Conservation (phyloP, 2,888 invertebrate species). For the Ormia ochracea region DNA sequence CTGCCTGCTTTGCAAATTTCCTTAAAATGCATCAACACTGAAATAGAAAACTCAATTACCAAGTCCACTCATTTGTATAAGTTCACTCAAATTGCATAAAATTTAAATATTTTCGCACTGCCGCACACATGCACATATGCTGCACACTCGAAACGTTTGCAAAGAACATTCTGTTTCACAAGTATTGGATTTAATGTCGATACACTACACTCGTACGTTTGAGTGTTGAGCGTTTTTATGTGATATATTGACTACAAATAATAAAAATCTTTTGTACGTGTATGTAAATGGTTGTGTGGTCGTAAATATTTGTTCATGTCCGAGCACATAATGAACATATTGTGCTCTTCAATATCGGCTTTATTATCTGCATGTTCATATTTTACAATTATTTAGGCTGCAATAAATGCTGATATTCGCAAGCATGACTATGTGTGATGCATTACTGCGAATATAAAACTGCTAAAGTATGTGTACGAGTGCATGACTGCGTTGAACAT, state of each 20-base stretch:
- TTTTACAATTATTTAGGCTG: neutral
- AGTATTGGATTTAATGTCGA: neutral
- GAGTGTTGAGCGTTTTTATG: too few relatives aligned
- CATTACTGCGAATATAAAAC: neutral
- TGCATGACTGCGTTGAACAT: neutral
- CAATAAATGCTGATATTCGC: neutral
- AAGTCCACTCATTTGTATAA: too few relatives aligned
- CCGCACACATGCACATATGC: too few relatives aligned
- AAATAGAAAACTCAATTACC: too few relatives aligned
- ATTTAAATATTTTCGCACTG: too few relatives aligned
- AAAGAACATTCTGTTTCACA: too few relatives aligned
- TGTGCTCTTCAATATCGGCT: slow-evolving; percentile 10
- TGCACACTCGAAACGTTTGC: too few relatives aligned
- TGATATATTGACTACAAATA: neutral
- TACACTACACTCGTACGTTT: too few relatives aligned
- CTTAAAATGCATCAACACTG: too few relatives aligned
- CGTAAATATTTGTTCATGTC: neutral
- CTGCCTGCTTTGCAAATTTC: too few relatives aligned
- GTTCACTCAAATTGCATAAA: too few relatives aligned
- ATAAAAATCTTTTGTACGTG: neutral
- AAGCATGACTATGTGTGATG: neutral
- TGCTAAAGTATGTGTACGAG: neutral
- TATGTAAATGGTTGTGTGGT: slow-evolving; percentile 1
- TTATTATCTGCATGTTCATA: slow-evolving; percentile 1
- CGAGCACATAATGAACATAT: slow-evolving; percentile 22